These are phyloP conservation scores for Thymelicus lineola DNA, from an alignment of 2,888 invertebrate genomes.

Conservation along the genomic window DNA sequence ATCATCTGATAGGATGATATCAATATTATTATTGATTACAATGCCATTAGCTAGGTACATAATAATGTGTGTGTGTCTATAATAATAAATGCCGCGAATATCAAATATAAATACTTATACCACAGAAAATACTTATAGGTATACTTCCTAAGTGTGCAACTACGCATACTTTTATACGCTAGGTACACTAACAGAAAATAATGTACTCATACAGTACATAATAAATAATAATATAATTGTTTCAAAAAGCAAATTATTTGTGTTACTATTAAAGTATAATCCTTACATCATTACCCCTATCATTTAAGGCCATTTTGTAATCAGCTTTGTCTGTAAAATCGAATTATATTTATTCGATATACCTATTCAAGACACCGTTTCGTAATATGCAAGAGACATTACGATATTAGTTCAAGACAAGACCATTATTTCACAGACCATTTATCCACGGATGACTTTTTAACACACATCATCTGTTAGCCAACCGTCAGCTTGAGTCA, in stretches of 20 bases:
- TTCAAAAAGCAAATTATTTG: no score
- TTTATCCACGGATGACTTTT: conserved; percentile 10
- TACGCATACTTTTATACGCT: conserved; percentile 25
- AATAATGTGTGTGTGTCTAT: conserved; percentile 35
- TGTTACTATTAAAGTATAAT: no score
- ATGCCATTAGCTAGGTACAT: conserved; percentile 13
- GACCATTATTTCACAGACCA: conserved; percentile 1
- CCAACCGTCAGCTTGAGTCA: conserved; percentile 3
- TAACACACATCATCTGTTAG: conserved; percentile 8
- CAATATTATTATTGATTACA: conserved; percentile 28
- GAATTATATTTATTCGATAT: no score
- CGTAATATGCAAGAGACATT: not conserved
- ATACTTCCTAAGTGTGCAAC: conserved; percentile 10
- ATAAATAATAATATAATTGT: no score
- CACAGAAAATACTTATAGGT: no score
- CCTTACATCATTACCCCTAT: no score
- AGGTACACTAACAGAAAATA: conserved; percentile 14
- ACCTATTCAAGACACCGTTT: no score
- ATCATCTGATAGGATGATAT: conserved; percentile 41
- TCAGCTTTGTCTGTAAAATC: no score
- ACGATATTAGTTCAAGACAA: conserved; percentile 1
- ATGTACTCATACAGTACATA: not conserved
- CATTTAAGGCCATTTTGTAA: no score
- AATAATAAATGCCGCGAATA: conserved; percentile 27
- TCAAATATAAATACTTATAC: no score